Conservation (phyloP, 2,888 invertebrate genomes). For the Protonemura montana region DNA sequence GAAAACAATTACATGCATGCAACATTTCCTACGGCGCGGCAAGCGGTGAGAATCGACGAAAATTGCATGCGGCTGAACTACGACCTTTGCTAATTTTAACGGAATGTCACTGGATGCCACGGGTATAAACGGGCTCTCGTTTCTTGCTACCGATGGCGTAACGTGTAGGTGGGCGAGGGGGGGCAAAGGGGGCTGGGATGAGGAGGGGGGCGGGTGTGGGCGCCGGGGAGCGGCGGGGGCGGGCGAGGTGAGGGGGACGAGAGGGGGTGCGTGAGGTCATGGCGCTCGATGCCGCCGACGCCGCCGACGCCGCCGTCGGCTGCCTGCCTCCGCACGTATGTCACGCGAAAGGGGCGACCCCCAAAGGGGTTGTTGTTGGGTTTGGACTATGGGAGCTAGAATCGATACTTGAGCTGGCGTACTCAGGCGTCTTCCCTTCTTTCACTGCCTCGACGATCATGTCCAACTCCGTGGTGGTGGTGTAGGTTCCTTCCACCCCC, state of each 20-base stretch:
- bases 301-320: conserved; percentile 30
- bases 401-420: conserved; percentile 40
- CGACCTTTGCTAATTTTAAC: conserved; percentile 40
- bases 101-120: conserved; percentile 42
- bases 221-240: neutral
- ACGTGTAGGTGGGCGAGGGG: neutral
- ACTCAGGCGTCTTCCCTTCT: conserved; percentile 39
- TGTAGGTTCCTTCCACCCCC: neutral
- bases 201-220: neutral
- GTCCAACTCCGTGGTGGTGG: conserved; percentile 10
- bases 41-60: conserved; percentile 23
- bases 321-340: conserved; percentile 34
- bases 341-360: conserved; percentile 41
- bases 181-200: neutral
- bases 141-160: conserved; percentile 24
- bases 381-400: conserved; percentile 40
- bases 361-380: conserved; percentile 42
- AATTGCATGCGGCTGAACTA: conserved; percentile 37
- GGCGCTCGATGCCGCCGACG: conserved; percentile 39
- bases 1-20: neutral
- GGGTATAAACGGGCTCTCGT: conserved; percentile 36
- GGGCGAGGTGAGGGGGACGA: conserved; percentile 14
- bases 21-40: neutral
- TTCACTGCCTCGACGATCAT: conserved; percentile 35
- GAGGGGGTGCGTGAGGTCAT: conserved; percentile 39